Evolutionary conservation across 2,888 invertebrate species (phyloP).

Genomic region (Hydrotaea diabolus): DNA sequence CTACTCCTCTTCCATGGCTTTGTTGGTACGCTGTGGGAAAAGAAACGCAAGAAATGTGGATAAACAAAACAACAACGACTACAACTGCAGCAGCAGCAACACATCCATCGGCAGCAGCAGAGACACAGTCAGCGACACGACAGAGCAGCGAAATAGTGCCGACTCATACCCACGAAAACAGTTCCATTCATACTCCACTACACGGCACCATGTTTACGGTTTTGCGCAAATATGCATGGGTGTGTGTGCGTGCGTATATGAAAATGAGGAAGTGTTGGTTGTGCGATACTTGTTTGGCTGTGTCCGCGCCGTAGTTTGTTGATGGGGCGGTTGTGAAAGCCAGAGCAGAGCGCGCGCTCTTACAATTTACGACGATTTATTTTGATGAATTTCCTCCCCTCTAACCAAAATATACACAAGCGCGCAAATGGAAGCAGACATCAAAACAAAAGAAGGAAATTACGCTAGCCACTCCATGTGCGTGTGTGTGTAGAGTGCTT

Average conservation of each 20-base stretch:
- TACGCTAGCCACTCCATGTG: not conserved
- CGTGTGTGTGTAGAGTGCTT: not conserved
- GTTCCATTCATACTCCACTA: slow-evolving; percentile 41
- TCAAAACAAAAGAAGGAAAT: slow-evolving; percentile 41
- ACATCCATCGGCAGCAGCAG: not conserved
- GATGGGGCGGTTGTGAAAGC: not conserved
- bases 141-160: slow-evolving; percentile 32
- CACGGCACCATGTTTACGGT: not conserved
- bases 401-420: not conserved
- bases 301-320: not conserved
- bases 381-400: slow-evolving; percentile 53
- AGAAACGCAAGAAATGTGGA: slow-evolving; percentile 25
- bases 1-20: not conserved
- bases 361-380: slow-evolving; percentile 64
- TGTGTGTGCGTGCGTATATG: not conserved
- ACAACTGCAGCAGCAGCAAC: not conserved
- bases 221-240: not conserved
- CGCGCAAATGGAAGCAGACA: slow-evolving; percentile 25
- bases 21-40: slow-evolving; percentile 13
- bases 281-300: not conserved
- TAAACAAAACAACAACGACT: slow-evolving; percentile 37
- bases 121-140: not conserved
- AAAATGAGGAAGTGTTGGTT: not conserved
- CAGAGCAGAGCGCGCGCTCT: slow-evolving; percentile 5
- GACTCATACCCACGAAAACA: slow-evolving; percentile 37